These are phyloP conservation scores for Zeus faber DNA, from an alignment of 2,113 vertebrate genomes.

Conservation along the genomic window DNA sequence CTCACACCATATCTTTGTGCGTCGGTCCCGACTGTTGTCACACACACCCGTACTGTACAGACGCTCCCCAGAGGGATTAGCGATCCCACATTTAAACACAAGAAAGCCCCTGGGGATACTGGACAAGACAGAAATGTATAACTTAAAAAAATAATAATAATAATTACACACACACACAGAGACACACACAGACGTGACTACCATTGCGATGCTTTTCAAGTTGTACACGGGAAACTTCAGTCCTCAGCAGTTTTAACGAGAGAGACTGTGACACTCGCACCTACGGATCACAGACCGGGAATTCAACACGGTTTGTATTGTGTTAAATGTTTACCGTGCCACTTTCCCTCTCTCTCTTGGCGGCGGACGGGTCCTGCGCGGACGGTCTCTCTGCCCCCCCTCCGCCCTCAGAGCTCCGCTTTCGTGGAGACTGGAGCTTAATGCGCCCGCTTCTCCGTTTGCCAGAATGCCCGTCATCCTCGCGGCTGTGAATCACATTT, in stretches of 20 bases:
- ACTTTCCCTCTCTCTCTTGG: conserved; percentile 31
- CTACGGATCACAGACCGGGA: conserved; percentile 21
- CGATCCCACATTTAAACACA: not conserved
- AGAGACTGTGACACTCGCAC: conserved; percentile 33
- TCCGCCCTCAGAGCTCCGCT: conserved; percentile 6
- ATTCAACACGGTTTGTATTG: not conserved
- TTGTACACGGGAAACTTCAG: conserved; percentile 8
- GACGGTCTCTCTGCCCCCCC: conserved; percentile 13
- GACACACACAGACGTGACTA: conserved; percentile 15
- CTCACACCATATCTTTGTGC: conserved; percentile 21
- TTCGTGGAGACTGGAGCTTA: conserved; percentile 11
- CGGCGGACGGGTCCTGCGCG: conserved; percentile 22
- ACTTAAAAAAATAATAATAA: too few relatives aligned
- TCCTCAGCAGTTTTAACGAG: conserved; percentile 29
- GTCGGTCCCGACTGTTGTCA: conserved; percentile 27
- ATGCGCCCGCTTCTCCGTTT: conserved; percentile 36
- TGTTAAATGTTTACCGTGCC: conserved; percentile 41
- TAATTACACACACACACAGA: not conserved
- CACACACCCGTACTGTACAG: conserved; percentile 4
- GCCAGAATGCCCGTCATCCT: conserved; percentile 29
- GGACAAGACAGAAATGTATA: too few relatives aligned
- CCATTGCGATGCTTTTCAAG: conserved; percentile 35
- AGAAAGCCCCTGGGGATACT: too few relatives aligned
- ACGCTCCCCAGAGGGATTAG: conserved; percentile 20
- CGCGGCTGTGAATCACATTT: conserved; percentile 33